Percentiles rank a stretch among this genome's conserved stretches.
phyloP scores from a whole-genome alignment of 2,888 invertebrate species.

The Drosophila histrio region DNA sequence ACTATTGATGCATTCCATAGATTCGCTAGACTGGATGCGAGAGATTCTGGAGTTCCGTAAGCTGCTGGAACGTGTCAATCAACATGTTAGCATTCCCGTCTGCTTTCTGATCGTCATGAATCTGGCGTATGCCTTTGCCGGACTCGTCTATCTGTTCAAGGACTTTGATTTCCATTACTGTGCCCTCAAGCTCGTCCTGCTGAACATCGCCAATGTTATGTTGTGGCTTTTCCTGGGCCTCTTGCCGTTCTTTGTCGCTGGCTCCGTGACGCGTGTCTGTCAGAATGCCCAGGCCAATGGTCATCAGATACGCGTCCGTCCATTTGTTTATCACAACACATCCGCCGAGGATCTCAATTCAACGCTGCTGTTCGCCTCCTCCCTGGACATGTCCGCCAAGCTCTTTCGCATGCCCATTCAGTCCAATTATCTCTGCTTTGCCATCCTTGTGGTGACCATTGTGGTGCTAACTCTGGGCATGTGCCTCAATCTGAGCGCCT shows the following conservation, averaged over 20 bases:
- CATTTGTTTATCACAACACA: constrained; percentile 92
- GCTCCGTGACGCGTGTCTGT: constrained; percentile 90
- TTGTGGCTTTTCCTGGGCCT: constrained; percentile 81
- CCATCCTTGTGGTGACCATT: constrained; percentile 87
- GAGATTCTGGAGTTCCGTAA: constrained; percentile 92
- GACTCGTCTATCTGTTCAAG: constrained; percentile 88
- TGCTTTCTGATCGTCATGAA: constrained; percentile 91
- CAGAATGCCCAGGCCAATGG: constrained; percentile 89
- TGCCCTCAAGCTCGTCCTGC: constrained; percentile 87
- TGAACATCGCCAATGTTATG: constrained; percentile 87
- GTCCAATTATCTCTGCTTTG: constrained; percentile 88
- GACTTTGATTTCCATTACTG: constrained; percentile 86
- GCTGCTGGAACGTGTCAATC: constrained; percentile 90
- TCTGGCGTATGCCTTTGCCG: constrained; percentile 89
- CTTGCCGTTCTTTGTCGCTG: constrained; percentile 87
- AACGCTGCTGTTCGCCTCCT: constrained; percentile 90
- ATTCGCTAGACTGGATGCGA: constrained; percentile 91
- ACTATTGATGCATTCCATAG: constrained; percentile 89
- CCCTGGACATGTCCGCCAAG: constrained; percentile 90
- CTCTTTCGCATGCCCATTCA: constrained; percentile 90
- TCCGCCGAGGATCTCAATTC: constrained; percentile 90
- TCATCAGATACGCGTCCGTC: constrained; percentile 91
- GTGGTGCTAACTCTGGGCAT: constrained; percentile 89
- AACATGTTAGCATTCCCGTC: constrained; percentile 90
- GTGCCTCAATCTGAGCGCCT: constrained; percentile 84